Conservation (phyloP, 1,140 invertebrate species). For the Drosophila oshimai region DNA sequence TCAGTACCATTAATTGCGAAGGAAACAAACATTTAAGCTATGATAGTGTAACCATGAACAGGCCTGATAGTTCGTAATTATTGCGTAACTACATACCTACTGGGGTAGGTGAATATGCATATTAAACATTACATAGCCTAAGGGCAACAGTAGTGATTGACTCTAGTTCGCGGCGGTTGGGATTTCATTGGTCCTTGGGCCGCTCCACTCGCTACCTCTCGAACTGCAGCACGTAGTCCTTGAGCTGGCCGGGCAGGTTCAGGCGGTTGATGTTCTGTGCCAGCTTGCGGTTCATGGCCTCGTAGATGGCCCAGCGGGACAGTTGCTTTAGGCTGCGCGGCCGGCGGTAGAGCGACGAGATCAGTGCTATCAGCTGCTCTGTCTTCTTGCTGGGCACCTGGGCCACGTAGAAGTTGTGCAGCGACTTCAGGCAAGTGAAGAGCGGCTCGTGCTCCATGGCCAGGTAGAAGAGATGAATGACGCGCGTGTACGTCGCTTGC, state of each 20-base stretch:
- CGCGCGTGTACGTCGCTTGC: constrained; percentile 85
- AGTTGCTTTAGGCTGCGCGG: constrained; percentile 87
- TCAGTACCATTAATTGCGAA: too few relatives aligned
- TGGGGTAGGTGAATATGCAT: constrained; percentile 19
- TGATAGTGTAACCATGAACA: neutral
- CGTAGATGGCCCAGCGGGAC: constrained; percentile 86
- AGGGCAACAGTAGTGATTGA: constrained; percentile 60
- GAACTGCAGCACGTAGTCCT: constrained; percentile 89
- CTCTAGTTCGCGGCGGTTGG: constrained; percentile 45
- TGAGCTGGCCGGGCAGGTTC: constrained; percentile 86
- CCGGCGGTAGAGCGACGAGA: constrained; percentile 86
- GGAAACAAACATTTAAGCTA: too few relatives aligned
- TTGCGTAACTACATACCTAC: constrained; percentile 30
- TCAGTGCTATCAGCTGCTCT: constrained; percentile 85
- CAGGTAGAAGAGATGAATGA: constrained; percentile 87
- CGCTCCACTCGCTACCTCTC: constrained; percentile 83
- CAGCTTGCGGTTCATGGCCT: constrained; percentile 85
- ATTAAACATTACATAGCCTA: constrained; percentile 13
- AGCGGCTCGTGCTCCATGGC: constrained; percentile 87
- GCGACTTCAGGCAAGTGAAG: constrained; percentile 85
- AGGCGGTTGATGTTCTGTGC: constrained; percentile 87
- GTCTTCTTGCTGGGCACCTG: constrained; percentile 86
- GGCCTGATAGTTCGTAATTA: constrained; percentile 13
- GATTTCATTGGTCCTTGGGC: constrained; percentile 55
- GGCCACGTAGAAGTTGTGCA: constrained; percentile 87